Conservation (phyloP, 2,888 invertebrate genomes). For the Rambutsinella grinnellia region DNA sequence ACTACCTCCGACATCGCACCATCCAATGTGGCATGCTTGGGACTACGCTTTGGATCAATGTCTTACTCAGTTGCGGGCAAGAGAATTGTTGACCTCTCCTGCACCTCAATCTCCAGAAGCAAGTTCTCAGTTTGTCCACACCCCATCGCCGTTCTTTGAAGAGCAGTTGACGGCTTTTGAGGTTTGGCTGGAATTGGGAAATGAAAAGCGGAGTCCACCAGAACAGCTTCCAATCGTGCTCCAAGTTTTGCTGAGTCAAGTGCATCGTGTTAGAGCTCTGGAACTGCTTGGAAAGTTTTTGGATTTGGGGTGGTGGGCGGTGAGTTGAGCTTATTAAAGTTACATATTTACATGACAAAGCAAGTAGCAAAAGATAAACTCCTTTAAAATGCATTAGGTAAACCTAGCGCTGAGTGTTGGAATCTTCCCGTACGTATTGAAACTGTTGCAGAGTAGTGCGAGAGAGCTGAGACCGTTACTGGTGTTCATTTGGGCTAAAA, state of each 20-base stretch:
- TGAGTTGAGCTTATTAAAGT: slow-evolving; percentile 93
- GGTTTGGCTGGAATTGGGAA: slow-evolving; percentile 90
- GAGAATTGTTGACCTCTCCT: neutral
- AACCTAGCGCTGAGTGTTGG: slow-evolving; percentile 88
- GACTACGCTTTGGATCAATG: slow-evolving; percentile 96
- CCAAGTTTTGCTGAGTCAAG: slow-evolving; percentile 73
- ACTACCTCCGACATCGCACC: slow-evolving; percentile 86
- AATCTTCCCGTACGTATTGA: slow-evolving; percentile 98
- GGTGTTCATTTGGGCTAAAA: slow-evolving; percentile 99
- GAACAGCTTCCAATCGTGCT: slow-evolving; percentile 97
- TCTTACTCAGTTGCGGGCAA: slow-evolving; percentile 80
- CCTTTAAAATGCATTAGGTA: too few species aligned
- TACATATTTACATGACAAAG: too few species aligned
- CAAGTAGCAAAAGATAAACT: too few species aligned
- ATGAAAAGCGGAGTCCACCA: slow-evolving; percentile 85
- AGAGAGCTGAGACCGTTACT: slow-evolving; percentile 91
- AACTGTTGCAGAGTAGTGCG: slow-evolving; percentile 94
- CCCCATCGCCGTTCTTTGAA: slow-evolving; percentile 86
- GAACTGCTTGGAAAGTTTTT: slow-evolving; percentile 93
- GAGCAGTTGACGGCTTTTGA: slow-evolving; percentile 98
- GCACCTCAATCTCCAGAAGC: neutral
- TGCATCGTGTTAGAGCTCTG: slow-evolving; percentile 91
- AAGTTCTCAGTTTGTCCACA: slow-evolving; percentile 70
- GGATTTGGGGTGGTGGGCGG: slow-evolving; percentile 96
- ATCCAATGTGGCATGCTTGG: slow-evolving; percentile 98